These are phyloP conservation scores for Epiblema foenella DNA, from an alignment of 2,888 invertebrate species.

Conservation along the genomic window DNA sequence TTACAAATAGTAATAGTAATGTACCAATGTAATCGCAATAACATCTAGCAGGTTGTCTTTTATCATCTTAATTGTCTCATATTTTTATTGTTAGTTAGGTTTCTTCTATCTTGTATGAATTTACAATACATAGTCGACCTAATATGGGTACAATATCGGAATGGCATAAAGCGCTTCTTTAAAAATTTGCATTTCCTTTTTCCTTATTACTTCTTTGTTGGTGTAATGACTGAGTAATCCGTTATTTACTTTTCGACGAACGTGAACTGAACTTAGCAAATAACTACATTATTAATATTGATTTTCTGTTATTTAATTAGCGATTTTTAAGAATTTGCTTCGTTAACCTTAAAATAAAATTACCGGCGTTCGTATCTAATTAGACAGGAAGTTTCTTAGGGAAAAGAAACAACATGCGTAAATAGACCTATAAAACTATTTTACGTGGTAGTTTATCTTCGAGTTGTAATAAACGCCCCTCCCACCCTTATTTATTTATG, in stretches of 20 bases:
- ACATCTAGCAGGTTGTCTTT: not conserved
- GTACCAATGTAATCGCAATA: not conserved
- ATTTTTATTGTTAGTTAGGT: not conserved
- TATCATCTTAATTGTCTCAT: constrained; percentile 1
- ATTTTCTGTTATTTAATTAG: constrained; percentile 26
- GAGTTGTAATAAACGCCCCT: too few species aligned
- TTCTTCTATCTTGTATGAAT: too few species aligned
- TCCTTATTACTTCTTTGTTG: constrained; percentile 58
- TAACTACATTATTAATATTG: constrained; percentile 24
- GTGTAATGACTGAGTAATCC: constrained; percentile 43
- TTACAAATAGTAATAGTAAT: not conserved
- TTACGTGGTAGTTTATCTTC: too few species aligned
- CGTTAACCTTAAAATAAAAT: too few species aligned
- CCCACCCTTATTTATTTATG: too few species aligned
- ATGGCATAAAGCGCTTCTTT: constrained; percentile 50
- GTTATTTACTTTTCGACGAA: constrained; percentile 36
- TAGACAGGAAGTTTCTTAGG: not conserved
- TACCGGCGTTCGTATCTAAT: too few species aligned
- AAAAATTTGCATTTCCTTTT: constrained; percentile 63
- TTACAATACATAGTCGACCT: not conserved
- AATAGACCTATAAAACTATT: too few species aligned
- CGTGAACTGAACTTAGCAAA: constrained; percentile 21
- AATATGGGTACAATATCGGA: constrained; percentile 9
- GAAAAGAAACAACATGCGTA: not conserved
- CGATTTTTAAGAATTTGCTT: constrained; percentile 3